Percentiles rank a stretch among this genome's conserved stretches.
Evolutionary conservation across 2,888 invertebrate genomes (phyloP).

Genomic region (Marronus borbonicus): DNA sequence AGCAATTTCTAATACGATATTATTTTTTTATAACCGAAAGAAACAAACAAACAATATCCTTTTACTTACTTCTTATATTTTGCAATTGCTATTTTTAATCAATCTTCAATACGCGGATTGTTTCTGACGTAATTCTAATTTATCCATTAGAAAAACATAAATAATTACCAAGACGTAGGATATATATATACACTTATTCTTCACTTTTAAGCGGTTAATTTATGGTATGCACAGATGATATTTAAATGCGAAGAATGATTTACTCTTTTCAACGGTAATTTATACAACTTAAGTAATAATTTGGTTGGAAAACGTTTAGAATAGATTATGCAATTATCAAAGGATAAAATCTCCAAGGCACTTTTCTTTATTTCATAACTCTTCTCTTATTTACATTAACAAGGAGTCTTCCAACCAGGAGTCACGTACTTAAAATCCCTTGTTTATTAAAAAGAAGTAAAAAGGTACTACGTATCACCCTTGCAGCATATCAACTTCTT

Average conservation of each 20-base stretch:
- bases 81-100: constrained; percentile 26
- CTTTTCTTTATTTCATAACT: not conserved
- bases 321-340: too few relatives aligned
- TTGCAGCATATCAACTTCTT: too few relatives aligned
- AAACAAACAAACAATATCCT: not conserved
- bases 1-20: constrained; percentile 4
- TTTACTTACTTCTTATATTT: not conserved
- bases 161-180: not conserved
- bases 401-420: too few relatives aligned
- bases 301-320: not conserved
- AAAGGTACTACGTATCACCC: too few relatives aligned
- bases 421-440: too few relatives aligned
- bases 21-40: not conserved
- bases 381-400: not conserved
- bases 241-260: constrained; percentile 26
- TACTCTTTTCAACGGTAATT: constrained; percentile 32
- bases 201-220: not conserved
- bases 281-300: constrained; percentile 13
- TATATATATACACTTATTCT: not conserved
- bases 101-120: not conserved
- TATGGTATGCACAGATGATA: constrained; percentile 2
- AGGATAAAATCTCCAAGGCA: not conserved
- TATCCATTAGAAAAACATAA: constrained; percentile 7
- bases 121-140: constrained; percentile 4
- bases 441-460: too few relatives aligned